Evolutionary conservation across 2,888 invertebrate species (phyloP), one percentile per base, ranked within the genome.

Genomic region (Lasioglossum malachurum): DNA sequence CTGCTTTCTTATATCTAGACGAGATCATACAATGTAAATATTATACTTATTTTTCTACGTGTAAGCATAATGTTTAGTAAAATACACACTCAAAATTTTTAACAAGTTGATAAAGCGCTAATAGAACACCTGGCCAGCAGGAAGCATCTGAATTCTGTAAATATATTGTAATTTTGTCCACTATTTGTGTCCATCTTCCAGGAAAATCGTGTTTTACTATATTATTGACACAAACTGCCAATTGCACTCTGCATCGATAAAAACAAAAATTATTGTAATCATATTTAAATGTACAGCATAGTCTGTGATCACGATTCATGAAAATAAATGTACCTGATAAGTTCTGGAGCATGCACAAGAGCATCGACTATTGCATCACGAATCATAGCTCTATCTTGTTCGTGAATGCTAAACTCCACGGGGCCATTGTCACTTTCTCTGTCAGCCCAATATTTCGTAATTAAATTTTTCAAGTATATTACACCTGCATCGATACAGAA

Each of bases 121-220:
- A 96, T 8, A 99, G 96, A 75, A 99, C 98, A 77, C 99, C 99
- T 96, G 98, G 98, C 98, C 98, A 98, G 82, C 97, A 97, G 89
- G 96, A 97, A 2, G 97, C 97, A 94, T 98, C 98, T n/a, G 98
- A 97, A 96, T 98, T 98, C 96, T 98, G 98, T 84, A 99, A 96
- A 95, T 98, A 99, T 93, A 98, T 97, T 93, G 98, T 98, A 88
- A 99, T 98, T 96, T 99, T 99, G 94, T 99, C 99, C 16, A 99
- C 98, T 88, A 99, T 97, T 95, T 98, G 98, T 0, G 99, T 98
- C 99, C 99, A 99, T 91, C 98, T 97, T 75, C 97, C 97, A 7
- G 99, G 99, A 95, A 99, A 99, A 95, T 99, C 99, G 95, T 97
- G 97, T 95, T 99, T 99, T 73, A 99, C 98, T 88, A 99, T 99